Percentiles rank a stretch among this genome's conserved stretches.
Evolutionary conservation across 1,140 invertebrate genomes (phyloP).

Genomic region (Bombus huntii): DNA sequence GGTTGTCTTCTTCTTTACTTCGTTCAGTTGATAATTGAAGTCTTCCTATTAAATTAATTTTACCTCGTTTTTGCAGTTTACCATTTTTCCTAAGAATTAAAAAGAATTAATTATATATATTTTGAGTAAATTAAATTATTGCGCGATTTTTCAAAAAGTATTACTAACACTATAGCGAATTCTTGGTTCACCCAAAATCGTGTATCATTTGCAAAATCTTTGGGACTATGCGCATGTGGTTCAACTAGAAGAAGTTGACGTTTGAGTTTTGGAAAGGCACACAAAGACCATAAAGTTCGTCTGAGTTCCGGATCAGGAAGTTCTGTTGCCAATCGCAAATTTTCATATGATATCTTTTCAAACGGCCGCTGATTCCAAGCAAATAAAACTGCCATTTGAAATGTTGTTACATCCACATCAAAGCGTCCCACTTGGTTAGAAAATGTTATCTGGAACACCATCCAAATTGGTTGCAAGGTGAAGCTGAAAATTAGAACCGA

Average conservation of each 20-base stretch:
- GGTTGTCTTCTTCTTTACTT: conserved; percentile 98
- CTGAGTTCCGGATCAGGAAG: conserved; percentile 97
- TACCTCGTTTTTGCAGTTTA: conserved; percentile 96
- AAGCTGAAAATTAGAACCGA: conserved; percentile 53
- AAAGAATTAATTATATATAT: conserved; percentile 12
- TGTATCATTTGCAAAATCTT: conserved; percentile 97
- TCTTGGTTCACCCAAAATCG: conserved; percentile 98
- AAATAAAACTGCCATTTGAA: conserved; percentile 99
- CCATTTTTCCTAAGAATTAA: conserved; percentile 91
- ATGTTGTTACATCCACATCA: conserved; percentile 99
- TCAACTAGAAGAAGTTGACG: conserved; percentile 93
- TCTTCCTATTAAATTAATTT: conserved; percentile 96
- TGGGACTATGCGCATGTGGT: conserved; percentile 91
- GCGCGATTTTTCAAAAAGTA: conserved; percentile 19
- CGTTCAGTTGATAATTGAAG: conserved; percentile 97
- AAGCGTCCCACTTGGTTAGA: conserved; percentile 96
- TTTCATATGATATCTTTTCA: conserved; percentile 97
- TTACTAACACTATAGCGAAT: conserved; percentile 91
- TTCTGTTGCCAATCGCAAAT: conserved; percentile 97
- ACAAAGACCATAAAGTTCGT: conserved; percentile 97
- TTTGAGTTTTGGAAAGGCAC: conserved; percentile 98
- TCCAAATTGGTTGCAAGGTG: conserved; percentile 57
- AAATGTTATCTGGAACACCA: conserved; percentile 92
- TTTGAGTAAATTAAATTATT: background rate
- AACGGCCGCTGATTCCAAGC: conserved; percentile 98